phyloP scores from a whole-genome alignment of 2,888 invertebrate genomes.

The Cataglyphis altisquamis region DNA sequence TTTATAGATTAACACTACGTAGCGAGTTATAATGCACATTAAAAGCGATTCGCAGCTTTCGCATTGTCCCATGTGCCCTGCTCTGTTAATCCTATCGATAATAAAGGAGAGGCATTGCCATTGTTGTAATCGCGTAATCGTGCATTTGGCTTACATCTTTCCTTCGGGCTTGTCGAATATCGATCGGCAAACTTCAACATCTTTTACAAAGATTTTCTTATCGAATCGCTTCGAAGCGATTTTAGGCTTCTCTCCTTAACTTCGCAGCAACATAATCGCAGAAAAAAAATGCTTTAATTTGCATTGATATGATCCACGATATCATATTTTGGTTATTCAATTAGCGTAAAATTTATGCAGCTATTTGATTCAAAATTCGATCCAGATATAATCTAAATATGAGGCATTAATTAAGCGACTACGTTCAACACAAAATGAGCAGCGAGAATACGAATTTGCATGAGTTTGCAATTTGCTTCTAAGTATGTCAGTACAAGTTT shows the following conservation, averaged over 20 bases:
- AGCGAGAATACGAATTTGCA: background rate
- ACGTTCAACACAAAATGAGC: background rate
- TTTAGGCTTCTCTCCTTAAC: slow-evolving; percentile 35
- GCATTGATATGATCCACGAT: background rate
- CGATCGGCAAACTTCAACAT: slow-evolving; percentile 17
- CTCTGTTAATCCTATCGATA: slow-evolving; percentile 18
- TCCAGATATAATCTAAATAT: background rate
- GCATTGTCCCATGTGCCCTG: slow-evolving; percentile 32
- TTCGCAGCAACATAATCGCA: background rate
- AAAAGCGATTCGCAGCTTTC: slow-evolving; percentile 73
- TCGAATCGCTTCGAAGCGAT: slow-evolving; percentile 9
- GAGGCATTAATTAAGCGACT: background rate
- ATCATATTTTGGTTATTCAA: background rate
- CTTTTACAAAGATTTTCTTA: background rate
- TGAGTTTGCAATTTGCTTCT: slow-evolving; percentile 8
- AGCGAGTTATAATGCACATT: slow-evolving; percentile 78
- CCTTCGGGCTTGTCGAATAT: slow-evolving; percentile 21
- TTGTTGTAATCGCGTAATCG: slow-evolving; percentile 35
- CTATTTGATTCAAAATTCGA: background rate
- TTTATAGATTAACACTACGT: slow-evolving; percentile 75
- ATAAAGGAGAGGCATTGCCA: slow-evolving; percentile 17
- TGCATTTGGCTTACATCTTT: slow-evolving; percentile 3
- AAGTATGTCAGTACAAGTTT: slow-evolving; percentile 34
- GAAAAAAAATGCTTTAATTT: background rate
- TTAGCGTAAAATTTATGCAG: background rate